These are phyloP conservation scores for Corapipo altera DNA, from an alignment of 2,113 vertebrate genomes.

Conservation along the genomic window DNA sequence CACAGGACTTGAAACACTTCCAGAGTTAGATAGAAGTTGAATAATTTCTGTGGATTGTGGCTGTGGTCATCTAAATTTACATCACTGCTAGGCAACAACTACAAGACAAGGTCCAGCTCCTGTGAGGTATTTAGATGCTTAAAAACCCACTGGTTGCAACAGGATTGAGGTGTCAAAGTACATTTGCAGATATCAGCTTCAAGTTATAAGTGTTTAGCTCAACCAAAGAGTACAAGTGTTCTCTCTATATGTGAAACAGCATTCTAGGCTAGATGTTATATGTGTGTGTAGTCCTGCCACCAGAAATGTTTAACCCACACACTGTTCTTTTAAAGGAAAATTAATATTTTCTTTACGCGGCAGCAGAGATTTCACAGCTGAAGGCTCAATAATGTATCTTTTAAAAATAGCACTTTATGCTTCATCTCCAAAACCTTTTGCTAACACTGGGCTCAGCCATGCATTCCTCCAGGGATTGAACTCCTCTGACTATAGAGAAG, in stretches of 20 bases:
- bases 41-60: background rate
- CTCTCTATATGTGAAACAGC: background rate
- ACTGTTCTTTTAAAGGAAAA: slow-evolving; percentile 48
- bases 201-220: background rate
- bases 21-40: background rate
- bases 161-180: background rate
- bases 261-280: background rate
- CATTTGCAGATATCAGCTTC: background rate
- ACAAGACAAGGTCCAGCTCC: background rate
- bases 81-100: background rate
- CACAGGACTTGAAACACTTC: background rate
- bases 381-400: background rate
- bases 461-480: background rate
- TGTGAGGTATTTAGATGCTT: background rate
- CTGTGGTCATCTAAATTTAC: background rate
- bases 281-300: background rate
- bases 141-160: background rate
- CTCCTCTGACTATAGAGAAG: background rate
- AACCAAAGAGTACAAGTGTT: background rate
- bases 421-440: background rate
- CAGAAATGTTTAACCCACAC: slow-evolving; percentile 35
- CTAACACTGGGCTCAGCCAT: background rate
- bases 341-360: slow-evolving; percentile 40
- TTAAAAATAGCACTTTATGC: background rate
- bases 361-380: slow-evolving; percentile 12